Evolutionary conservation across 1,140 invertebrate genomes (phyloP).

Genomic region (Conus ventricosus): DNA sequence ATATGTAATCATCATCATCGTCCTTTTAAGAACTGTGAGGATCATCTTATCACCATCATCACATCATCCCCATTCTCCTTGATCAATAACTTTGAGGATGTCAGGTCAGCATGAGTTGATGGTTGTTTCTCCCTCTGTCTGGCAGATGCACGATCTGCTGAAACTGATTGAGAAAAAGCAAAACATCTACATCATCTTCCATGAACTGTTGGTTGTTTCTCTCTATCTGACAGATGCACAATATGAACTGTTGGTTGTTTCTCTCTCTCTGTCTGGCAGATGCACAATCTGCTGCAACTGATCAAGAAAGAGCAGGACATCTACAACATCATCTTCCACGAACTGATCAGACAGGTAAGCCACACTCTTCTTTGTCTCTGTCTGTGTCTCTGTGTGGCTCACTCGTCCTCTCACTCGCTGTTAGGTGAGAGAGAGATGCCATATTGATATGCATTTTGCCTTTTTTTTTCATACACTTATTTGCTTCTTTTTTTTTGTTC

Average conservation of each 20-base stretch:
- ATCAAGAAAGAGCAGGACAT: constrained; percentile 75
- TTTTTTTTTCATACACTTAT: not conserved
- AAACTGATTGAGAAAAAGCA: too few species aligned
- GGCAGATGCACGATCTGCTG: too few species aligned
- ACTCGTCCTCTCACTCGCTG: not conserved
- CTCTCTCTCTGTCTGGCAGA: constrained; percentile 51
- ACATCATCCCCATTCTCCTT: not conserved
- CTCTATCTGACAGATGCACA: constrained; percentile 68
- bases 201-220: too few species aligned
- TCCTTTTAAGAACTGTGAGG: too few species aligned
- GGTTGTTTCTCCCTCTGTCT: too few species aligned
- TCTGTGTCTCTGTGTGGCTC: not conserved
- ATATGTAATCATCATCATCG: too few species aligned
- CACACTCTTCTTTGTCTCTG: not conserved
- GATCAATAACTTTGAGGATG: too few species aligned
- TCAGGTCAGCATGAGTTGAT: too few species aligned
- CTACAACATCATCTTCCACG: constrained; percentile 74
- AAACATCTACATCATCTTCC: too few species aligned
- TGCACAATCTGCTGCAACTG: constrained; percentile 73
- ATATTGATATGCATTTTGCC: not conserved
- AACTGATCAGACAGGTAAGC: constrained; percentile 72
- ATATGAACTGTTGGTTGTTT: constrained; percentile 38
- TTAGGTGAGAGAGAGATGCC: too few species aligned
- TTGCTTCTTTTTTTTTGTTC: not conserved
- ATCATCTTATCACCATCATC: too few species aligned